These are phyloP conservation scores for Yponomeuta evonymella DNA, from an alignment of 2,888 invertebrate genomes.

Conservation along the genomic window DNA sequence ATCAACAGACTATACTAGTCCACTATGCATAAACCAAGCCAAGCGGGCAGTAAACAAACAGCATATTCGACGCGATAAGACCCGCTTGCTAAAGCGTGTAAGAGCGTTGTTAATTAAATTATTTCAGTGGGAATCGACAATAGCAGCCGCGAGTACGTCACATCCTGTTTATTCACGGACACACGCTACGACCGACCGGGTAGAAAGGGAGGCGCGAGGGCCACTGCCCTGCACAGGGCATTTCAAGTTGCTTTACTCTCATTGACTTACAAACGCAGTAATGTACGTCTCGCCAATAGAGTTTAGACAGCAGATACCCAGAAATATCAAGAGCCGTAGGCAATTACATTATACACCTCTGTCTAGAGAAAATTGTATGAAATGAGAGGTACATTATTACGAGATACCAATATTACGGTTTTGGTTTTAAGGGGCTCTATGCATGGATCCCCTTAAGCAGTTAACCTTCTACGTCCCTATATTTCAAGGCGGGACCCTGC, in stretches of 20 bases:
- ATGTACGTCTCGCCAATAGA: too few relatives aligned
- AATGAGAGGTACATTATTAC: too few relatives aligned
- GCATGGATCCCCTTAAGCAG: too few relatives aligned
- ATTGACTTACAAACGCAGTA: too few relatives aligned
- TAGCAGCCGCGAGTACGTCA: background rate
- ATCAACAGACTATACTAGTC: conserved; percentile 23
- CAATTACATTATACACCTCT: too few relatives aligned
- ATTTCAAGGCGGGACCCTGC: background rate
- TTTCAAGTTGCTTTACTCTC: background rate
- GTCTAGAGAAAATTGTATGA: too few relatives aligned
- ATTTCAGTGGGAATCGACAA: conserved; percentile 1
- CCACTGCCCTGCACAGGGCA: background rate
- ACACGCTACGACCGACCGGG: background rate
- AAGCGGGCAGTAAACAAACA: background rate
- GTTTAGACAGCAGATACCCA: too few relatives aligned
- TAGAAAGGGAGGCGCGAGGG: background rate
- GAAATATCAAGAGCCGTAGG: too few relatives aligned
- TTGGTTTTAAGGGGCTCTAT: too few relatives aligned
- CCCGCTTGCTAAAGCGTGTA: background rate
- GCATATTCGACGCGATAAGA: background rate
- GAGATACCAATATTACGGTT: too few relatives aligned
- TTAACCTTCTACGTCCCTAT: background rate
- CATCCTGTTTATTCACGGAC: conserved; percentile 2
- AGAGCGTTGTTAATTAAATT: background rate
- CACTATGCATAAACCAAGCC: background rate